These are phyloP conservation scores for Tautogolabrus adspersus DNA, from an alignment of 2,113 vertebrate genomes.

Conservation along the genomic window DNA sequence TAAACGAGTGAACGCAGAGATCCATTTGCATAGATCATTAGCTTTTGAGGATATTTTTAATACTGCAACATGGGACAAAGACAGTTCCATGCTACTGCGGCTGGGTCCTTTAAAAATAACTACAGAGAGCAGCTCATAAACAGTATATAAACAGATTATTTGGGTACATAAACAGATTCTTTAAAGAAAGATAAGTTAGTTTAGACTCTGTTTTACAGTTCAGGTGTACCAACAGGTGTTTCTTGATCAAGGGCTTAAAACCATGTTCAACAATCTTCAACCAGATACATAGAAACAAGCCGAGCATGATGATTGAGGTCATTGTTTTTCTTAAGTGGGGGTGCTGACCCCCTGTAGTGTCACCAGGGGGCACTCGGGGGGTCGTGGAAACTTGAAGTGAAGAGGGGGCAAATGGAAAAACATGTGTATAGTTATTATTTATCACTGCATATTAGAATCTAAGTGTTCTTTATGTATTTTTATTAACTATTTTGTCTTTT, in stretches of 20 bases:
- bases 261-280: neutral
- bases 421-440: too few relatives aligned
- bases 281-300: neutral
- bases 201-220: neutral
- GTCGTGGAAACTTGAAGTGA: too few relatives aligned
- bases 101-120: constrained; percentile 20
- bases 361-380: too few relatives aligned
- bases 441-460: too few relatives aligned
- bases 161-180: neutral
- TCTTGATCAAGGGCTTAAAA: too few relatives aligned
- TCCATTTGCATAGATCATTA: constrained; percentile 78
- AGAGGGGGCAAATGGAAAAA: too few relatives aligned
- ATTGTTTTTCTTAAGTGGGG: neutral
- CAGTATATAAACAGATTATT: neutral
- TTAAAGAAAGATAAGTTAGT: neutral
- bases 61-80: constrained; percentile 52
- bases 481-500: too few relatives aligned
- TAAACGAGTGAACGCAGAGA: constrained; percentile 69
- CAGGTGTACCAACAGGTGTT: too few relatives aligned
- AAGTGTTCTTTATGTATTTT: too few relatives aligned
- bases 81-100: constrained; percentile 46
- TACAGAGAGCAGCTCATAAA: constrained; percentile 37
- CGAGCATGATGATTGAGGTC: neutral
- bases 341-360: too few relatives aligned
- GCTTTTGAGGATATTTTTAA: constrained; percentile 79